These are phyloP conservation scores for Lysandra bellargus DNA, from an alignment of 2,888 invertebrate genomes.

Conservation along the genomic window DNA sequence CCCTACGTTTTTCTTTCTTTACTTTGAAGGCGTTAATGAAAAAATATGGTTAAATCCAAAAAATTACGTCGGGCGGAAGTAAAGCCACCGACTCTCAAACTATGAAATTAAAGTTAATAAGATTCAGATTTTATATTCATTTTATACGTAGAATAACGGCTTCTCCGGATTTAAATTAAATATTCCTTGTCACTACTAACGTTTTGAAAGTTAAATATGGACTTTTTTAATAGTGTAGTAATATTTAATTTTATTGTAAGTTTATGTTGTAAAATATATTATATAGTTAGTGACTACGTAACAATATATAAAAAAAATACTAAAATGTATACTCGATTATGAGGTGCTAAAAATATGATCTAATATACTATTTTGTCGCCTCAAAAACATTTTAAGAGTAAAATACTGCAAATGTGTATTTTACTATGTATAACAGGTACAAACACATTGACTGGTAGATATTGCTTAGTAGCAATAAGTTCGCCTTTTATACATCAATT, in stretches of 20 bases:
- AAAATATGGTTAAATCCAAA: neutral
- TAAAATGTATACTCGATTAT: no score
- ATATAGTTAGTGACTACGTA: no score
- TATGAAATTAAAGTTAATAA: slow-evolving; percentile 39
- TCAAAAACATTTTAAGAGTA: no score
- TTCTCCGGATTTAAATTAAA: slow-evolving; percentile 31
- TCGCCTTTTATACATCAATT: no score
- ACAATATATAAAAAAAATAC: no score
- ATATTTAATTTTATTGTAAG: neutral
- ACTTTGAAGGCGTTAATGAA: slow-evolving; percentile 19
- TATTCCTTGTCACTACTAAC: slow-evolving; percentile 29
- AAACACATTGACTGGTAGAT: no score
- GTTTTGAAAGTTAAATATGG: slow-evolving; percentile 19
- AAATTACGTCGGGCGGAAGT: slow-evolving; percentile 31
- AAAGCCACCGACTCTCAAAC: slow-evolving; percentile 39
- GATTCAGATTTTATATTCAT: slow-evolving; percentile 38
- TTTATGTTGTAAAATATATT: neutral
- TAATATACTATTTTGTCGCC: no score
- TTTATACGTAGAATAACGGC: slow-evolving; percentile 36
- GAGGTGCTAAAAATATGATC: no score
- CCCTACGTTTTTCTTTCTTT: slow-evolving; percentile 30
- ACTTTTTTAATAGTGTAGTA: slow-evolving; percentile 16
- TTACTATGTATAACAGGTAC: neutral
- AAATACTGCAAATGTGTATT: neutral
- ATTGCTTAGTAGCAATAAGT: no score